Conservation (phyloP, 1,140 invertebrate species). For the Diprion similis region DNA sequence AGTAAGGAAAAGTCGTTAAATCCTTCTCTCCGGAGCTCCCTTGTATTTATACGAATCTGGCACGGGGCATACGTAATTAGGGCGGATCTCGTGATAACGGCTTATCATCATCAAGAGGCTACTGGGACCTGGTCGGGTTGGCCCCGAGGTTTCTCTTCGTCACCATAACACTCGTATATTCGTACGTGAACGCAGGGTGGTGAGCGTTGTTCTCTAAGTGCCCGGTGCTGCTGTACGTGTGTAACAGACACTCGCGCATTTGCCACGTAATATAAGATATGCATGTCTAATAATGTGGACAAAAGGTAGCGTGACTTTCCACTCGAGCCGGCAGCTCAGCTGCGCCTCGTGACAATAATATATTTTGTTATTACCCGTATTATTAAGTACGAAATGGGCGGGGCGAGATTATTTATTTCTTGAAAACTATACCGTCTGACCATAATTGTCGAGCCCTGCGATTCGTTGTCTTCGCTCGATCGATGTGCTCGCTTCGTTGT, state of each 20-base stretch:
- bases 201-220: no score
- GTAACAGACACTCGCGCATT: background rate
- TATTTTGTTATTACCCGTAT: slow-evolving; percentile 54
- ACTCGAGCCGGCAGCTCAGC: slow-evolving; percentile 16
- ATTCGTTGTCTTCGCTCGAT: background rate
- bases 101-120: slow-evolving; percentile 13
- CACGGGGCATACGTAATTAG: slow-evolving; percentile 6
- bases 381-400: slow-evolving; percentile 39
- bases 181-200: background rate
- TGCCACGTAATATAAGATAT: slow-evolving; percentile 34
- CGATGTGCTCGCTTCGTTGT: background rate
- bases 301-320: slow-evolving; percentile 54
- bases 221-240: background rate
- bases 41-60: slow-evolving; percentile 9
- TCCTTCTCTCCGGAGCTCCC: background rate
- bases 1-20: slow-evolving; percentile 3
- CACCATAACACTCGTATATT: background rate
- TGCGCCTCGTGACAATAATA: slow-evolving; percentile 55
- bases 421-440: slow-evolving; percentile 22
- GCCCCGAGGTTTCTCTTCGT: slow-evolving; percentile 6
- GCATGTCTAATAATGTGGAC: slow-evolving; percentile 48
- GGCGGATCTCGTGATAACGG: slow-evolving; percentile 12
- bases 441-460: slow-evolving; percentile 13
- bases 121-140: background rate
- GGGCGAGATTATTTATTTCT: slow-evolving; percentile 43